Conservation (phyloP, 2,797 vertebrate genomes). For the Bradypodion pumilum region DNA sequence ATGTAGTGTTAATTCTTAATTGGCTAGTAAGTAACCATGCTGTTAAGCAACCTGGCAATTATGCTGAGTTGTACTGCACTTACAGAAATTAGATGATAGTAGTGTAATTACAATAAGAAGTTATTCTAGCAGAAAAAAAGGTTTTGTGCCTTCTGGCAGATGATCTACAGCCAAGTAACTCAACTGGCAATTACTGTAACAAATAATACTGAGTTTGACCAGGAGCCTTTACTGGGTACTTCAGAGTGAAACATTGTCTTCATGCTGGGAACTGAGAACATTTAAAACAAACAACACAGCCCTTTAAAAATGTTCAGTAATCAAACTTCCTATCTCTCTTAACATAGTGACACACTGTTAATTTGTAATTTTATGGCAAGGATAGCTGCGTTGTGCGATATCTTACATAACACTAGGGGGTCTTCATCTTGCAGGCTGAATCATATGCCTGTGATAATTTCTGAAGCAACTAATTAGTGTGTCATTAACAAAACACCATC, state of each 20-base stretch:
- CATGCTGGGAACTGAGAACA: neutral
- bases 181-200: conserved; percentile 17
- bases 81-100: conserved; percentile 37
- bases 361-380: conserved; percentile 3
- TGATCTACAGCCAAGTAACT: neutral
- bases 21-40: conserved; percentile 27
- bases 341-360: conserved; percentile 1
- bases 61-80: conserved; percentile 32
- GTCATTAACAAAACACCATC: neutral
- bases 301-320: conserved; percentile 15
- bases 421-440: conserved; percentile 21
- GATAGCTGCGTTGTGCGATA: conserved; percentile 4
- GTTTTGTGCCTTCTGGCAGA: conserved; percentile 7
- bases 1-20: conserved; percentile 31
- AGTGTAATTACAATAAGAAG: conserved; percentile 36
- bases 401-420: conserved; percentile 21
- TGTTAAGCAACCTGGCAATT: conserved; percentile 43
- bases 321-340: neutral
- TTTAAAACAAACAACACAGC: neutral
- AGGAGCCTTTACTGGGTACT: conserved; percentile 12
- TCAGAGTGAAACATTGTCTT: conserved; percentile 18
- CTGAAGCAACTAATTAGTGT: conserved; percentile 28
- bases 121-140: conserved; percentile 13
- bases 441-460: conserved; percentile 35
- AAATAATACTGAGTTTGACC: conserved; percentile 24